phyloP scores from a whole-genome alignment of 2,113 vertebrate genomes.

The Saccopteryx leptura region DNA sequence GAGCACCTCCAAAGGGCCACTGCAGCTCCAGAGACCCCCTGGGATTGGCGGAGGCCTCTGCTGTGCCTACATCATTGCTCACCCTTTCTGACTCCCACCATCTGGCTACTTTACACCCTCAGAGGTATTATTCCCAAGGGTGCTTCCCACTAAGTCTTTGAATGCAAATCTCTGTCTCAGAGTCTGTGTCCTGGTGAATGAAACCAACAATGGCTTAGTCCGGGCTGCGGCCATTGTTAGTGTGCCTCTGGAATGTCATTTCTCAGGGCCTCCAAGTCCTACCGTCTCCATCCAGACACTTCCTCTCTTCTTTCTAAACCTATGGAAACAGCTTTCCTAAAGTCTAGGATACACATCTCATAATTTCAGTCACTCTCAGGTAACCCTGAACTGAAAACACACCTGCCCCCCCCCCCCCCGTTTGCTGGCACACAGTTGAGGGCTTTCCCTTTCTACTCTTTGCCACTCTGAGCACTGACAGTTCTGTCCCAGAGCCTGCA shows the following conservation, averaged over 20 bases:
- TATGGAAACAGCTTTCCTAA: neutral
- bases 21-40: neutral
- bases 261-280: neutral
- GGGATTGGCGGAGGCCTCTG: neutral
- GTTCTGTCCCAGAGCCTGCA: neutral
- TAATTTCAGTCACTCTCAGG: neutral
- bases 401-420: too few relatives aligned
- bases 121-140: neutral
- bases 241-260: too few relatives aligned
- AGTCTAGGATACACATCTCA: neutral
- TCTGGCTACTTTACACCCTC: neutral
- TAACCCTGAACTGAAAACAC: neutral
- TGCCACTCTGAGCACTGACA: neutral
- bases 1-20: neutral
- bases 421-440: accelerated
- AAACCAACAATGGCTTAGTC: neutral
- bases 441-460: neutral
- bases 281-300: neutral
- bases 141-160: neutral
- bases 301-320: neutral
- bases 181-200: neutral
- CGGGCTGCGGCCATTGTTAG: too few relatives aligned
- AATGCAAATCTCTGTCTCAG: neutral
- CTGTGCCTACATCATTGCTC: neutral
- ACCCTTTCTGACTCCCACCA: too few relatives aligned